phyloP scores from a whole-genome alignment of 2,113 vertebrate species.

The Sapayoa aenigma region DNA sequence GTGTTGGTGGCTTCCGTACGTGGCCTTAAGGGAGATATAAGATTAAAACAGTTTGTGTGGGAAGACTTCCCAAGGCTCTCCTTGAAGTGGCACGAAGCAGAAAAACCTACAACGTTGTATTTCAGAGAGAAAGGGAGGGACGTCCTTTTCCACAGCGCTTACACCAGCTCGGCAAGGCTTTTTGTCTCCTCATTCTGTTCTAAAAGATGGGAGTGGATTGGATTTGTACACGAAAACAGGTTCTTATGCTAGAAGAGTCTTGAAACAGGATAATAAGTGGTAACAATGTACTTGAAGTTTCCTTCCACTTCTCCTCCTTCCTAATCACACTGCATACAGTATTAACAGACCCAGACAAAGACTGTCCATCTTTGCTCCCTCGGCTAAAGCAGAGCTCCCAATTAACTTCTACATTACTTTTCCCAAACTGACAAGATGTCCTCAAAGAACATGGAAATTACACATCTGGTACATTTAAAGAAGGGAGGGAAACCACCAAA shows the following conservation, averaged over 20 bases:
- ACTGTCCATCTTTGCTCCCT: neutral
- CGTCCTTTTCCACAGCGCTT: neutral
- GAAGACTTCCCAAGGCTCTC: slow-evolving; percentile 43
- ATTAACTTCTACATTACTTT: neutral
- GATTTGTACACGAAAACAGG: neutral
- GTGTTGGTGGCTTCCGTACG: slow-evolving; percentile 22
- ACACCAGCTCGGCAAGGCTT: neutral
- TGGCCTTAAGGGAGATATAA: slow-evolving; percentile 47
- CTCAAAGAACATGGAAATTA: slow-evolving; percentile 23
- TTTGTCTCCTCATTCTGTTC: neutral
- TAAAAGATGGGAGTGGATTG: neutral
- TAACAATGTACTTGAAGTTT: neutral
- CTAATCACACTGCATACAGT: neutral
- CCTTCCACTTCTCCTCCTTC: neutral
- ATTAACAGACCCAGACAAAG: neutral
- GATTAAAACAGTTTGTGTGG: slow-evolving; percentile 49
- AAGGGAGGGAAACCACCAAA: neutral
- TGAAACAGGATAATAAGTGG: neutral
- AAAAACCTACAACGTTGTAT: neutral
- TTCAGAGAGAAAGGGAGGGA: neutral
- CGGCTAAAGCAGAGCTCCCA: neutral
- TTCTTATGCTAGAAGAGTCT: neutral
- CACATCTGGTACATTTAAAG: neutral
- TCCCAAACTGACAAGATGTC: slow-evolving; percentile 13
- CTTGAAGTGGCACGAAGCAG: neutral